Evolutionary conservation across 1,140 invertebrate genomes (phyloP).

Genomic region (Semibalanus balanoides): DNA sequence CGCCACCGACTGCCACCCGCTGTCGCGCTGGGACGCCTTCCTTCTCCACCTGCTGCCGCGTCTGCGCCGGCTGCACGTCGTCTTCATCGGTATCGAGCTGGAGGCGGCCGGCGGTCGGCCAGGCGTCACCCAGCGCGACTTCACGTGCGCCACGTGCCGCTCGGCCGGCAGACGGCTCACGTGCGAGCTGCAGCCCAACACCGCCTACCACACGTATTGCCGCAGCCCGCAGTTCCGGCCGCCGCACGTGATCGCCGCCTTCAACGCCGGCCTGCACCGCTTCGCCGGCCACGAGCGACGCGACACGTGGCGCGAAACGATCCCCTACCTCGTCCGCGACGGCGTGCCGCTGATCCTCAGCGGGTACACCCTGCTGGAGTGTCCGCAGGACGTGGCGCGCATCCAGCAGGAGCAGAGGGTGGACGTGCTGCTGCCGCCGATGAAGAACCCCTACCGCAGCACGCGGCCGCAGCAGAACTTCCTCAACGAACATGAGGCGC

Average conservation of each 20-base stretch:
- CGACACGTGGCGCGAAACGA: neutral
- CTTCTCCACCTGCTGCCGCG: constrained; percentile 45
- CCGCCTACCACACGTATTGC: constrained; percentile 44
- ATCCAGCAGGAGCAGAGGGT: constrained; percentile 33
- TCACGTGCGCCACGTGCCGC: constrained; percentile 24
- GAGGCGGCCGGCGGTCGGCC: constrained; percentile 13
- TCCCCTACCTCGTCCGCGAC: constrained; percentile 21
- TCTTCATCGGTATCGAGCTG: constrained; percentile 47
- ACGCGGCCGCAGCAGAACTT: constrained; percentile 54
- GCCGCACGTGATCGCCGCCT: constrained; percentile 46
- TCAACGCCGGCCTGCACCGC: constrained; percentile 33
- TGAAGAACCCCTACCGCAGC: constrained; percentile 45
- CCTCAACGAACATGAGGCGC: constrained; percentile 48
- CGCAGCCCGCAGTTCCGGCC: constrained; percentile 29
- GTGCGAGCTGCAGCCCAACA: constrained; percentile 38
- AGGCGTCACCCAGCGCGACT: constrained; percentile 1
- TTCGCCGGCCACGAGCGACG: neutral
- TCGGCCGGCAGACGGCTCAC: constrained; percentile 7
- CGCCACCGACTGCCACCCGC: constrained; percentile 48
- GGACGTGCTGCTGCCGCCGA: constrained; percentile 36
- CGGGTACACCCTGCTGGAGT: constrained; percentile 46
- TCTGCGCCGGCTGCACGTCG: constrained; percentile 33
- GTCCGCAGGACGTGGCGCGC: constrained; percentile 40
- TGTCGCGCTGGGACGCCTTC: constrained; percentile 52
- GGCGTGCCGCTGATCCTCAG: constrained; percentile 45